Conservation (phyloP, 2,113 vertebrate genomes). For the Parotia lawesii region DNA sequence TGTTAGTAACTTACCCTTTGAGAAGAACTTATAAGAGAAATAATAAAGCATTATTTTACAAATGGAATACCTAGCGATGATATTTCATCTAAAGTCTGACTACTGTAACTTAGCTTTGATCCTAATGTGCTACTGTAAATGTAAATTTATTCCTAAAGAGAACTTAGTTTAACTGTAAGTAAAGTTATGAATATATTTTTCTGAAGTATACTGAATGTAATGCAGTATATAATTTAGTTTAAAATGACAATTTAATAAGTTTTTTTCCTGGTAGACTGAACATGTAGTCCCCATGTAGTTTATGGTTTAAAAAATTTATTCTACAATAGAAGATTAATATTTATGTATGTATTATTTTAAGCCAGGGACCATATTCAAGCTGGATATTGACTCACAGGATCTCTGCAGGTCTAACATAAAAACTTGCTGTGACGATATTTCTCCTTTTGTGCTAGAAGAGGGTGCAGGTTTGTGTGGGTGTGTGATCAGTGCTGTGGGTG, state of each 20-base stretch:
- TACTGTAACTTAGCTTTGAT: not conserved
- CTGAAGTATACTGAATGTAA: not conserved
- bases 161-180: not conserved
- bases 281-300: not conserved
- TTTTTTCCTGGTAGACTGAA: not conserved
- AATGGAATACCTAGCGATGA: not conserved
- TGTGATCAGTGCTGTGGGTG: not conserved
- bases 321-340: not conserved
- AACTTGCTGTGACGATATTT: not conserved
- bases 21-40: not conserved
- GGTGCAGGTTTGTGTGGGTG: not conserved
- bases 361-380: not conserved
- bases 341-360: not conserved
- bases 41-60: not conserved
- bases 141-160: not conserved
- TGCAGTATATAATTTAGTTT: conserved; percentile 13
- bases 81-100: not conserved
- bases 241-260: not conserved
- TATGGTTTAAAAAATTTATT: not conserved
- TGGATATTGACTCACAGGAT: not conserved
- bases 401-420: not conserved
- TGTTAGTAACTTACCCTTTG: not conserved
- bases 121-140: not conserved
- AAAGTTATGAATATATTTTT: conserved; percentile 26
- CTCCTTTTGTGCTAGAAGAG: too few relatives aligned